Conservation (phyloP, 2,113 vertebrate genomes). For the Ammodytes marinus region DNA sequence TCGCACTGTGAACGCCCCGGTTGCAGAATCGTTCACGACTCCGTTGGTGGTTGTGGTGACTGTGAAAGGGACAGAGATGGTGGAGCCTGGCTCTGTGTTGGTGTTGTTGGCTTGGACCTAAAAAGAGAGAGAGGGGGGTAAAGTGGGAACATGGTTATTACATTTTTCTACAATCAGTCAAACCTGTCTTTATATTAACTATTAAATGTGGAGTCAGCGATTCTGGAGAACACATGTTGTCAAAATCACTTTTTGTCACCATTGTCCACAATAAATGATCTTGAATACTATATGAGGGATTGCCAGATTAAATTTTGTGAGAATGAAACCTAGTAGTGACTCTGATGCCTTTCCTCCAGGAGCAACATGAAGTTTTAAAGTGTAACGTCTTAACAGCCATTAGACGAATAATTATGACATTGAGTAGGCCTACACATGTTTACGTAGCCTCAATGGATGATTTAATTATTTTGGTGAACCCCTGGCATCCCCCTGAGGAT, state of each 20-base stretch:
- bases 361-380: neutral
- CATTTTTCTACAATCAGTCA: neutral
- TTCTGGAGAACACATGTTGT: no score
- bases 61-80: constrained; percentile 69
- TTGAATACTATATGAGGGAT: neutral
- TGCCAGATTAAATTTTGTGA: neutral
- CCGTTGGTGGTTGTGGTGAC: constrained; percentile 38
- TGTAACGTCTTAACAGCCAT: neutral
- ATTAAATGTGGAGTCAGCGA: no score
- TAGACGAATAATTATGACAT: neutral
- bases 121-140: neutral
- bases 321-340: neutral
- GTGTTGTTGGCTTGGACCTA: constrained; percentile 60
- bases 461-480: neutral
- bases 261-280: no score
- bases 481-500: neutral
- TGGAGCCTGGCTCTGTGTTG: constrained; percentile 70
- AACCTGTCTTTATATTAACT: neutral
- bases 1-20: constrained; percentile 54
- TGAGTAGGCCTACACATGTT: neutral
- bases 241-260: no score
- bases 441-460: neutral
- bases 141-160: no score
- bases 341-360: neutral
- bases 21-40: constrained; percentile 21